Evolutionary conservation across 1,140 invertebrate genomes (phyloP), one percentile per base, ranked within the genome.

Genomic region (Steinernema khuongi): DNA sequence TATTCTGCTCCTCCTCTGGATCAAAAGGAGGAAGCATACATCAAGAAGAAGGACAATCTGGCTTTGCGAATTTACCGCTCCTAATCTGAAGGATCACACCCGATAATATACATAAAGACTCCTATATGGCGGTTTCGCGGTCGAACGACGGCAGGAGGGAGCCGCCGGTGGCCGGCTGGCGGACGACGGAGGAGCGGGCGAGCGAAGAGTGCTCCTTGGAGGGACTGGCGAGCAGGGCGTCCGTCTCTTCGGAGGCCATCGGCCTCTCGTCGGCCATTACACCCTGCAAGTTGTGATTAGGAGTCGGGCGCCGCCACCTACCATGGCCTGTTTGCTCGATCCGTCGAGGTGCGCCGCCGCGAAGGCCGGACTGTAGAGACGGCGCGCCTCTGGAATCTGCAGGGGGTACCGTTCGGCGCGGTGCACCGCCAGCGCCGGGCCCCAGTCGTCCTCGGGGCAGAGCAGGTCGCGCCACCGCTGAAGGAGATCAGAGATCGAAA

Each of bases 381-480:
- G 36, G 32, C 80, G 44, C 18, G 82, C 82, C 72, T 84, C 82
- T 1, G 82, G 82, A 68, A 84, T 84, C 72, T 84, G 82, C 30
- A 84, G 76, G 11, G 82, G 82, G 68, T 84, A 84, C 29, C 81
- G 69, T 74, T 84, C 83, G 14, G 82, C 78, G 18, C 82, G 75
- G 71, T 84, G 83, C 31, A 84, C 74, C 14, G 82, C 82, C 71
- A 84, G 70, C 14, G 82, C 82, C 26, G 82, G 82, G 22, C 82
- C 82, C 82, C 82, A 84, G 41, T 85, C 83, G 69, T 85, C 83
- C 22, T 84, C 82, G 22, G 82, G 82, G 73, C 79, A 81, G 22
- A 84, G 44, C 1, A 84, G 68, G 26, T 74, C 71, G 26, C 78
- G 68, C 77, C 80, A 81, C 67, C 70, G 71, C 77, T 81, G 79